Percentiles rank a stretch among this genome's conserved stretches.
Conservation (phyloP, 2,113 vertebrate species). For the Noturus placidus region DNA sequence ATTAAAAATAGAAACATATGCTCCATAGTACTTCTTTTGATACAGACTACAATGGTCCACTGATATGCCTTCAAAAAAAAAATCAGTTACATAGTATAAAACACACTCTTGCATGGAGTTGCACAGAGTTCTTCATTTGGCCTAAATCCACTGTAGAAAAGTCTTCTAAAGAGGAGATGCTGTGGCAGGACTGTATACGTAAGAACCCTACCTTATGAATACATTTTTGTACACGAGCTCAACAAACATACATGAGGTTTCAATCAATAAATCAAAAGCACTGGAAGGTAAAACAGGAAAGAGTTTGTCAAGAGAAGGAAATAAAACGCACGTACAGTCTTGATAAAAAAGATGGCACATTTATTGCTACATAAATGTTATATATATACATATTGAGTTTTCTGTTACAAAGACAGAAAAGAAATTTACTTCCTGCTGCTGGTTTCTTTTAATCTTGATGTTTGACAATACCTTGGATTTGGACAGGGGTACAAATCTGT, state of each 20-base stretch:
- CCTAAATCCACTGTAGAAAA: conserved; percentile 69
- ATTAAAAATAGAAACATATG: conserved; percentile 76
- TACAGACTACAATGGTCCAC: conserved; percentile 74
- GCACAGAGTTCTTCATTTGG: conserved; percentile 60
- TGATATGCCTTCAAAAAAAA: conserved; percentile 64
- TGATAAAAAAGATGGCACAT: conserved; percentile 99
- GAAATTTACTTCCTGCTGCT: conserved; percentile 82
- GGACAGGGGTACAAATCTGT: conserved; percentile 91
- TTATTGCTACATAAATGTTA: conserved; percentile 99
- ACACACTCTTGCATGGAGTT: conserved; percentile 50
- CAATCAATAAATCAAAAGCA: conserved; percentile 44
- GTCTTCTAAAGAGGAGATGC: conserved; percentile 46
- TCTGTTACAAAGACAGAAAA: conserved; percentile 97
- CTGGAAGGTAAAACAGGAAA: conserved; percentile 42
- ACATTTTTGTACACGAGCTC: conserved; percentile 44
- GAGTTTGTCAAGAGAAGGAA: conserved; percentile 53
- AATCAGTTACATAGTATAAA: conserved; percentile 63
- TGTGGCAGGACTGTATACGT: conserved; percentile 11
- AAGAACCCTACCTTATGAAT: conserved; percentile 14
- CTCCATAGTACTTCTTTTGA: conserved; percentile 68
- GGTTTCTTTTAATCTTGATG: conserved; percentile 78
- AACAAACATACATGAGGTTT: conserved; percentile 18
- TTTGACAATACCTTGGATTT: conserved; percentile 88
- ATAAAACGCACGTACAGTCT: conserved; percentile 75
- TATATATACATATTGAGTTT: conserved; percentile 99